Conservation (phyloP, 2,797 vertebrate species). For the Prunella strophiata region DNA sequence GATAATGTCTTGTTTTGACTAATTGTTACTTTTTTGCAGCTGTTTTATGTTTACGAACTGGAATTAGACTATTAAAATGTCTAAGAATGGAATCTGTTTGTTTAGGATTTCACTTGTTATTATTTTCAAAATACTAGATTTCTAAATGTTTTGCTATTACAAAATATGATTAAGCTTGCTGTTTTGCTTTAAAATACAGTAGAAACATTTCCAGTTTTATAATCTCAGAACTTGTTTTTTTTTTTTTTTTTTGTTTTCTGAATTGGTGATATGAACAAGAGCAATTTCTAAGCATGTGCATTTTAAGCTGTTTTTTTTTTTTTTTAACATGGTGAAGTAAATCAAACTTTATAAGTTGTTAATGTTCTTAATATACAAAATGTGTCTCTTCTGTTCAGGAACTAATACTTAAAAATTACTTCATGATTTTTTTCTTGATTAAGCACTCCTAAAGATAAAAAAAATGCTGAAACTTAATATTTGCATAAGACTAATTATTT, state of each 20-base stretch:
- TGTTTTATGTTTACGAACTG: constrained; percentile 5
- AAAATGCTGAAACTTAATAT: constrained; percentile 17
- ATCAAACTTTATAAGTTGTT: constrained; percentile 37
- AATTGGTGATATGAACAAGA: neutral
- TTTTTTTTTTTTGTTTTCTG: neutral
- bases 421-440: constrained; percentile 50
- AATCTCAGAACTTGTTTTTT: neutral
- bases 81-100: neutral
- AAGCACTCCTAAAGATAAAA: constrained; percentile 30
- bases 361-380: constrained; percentile 15
- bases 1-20: constrained; percentile 27
- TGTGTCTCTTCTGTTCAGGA: constrained; percentile 39
- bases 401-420: constrained; percentile 23
- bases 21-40: constrained; percentile 49
- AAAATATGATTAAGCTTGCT: neutral
- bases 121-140: neutral
- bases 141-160: constrained; percentile 12
- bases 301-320: constrained; percentile 21
- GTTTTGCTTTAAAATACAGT: constrained; percentile 16
- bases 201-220: neutral
- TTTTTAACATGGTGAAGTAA: neutral
- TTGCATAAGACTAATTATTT: constrained; percentile 37
- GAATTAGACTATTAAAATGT: neutral
- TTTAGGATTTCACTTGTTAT: neutral
- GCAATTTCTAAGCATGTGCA: constrained; percentile 29